Base-by-base conservation (phyloP, 2,113 vertebrate species). In the Odontesthes bonariensis region DNA sequence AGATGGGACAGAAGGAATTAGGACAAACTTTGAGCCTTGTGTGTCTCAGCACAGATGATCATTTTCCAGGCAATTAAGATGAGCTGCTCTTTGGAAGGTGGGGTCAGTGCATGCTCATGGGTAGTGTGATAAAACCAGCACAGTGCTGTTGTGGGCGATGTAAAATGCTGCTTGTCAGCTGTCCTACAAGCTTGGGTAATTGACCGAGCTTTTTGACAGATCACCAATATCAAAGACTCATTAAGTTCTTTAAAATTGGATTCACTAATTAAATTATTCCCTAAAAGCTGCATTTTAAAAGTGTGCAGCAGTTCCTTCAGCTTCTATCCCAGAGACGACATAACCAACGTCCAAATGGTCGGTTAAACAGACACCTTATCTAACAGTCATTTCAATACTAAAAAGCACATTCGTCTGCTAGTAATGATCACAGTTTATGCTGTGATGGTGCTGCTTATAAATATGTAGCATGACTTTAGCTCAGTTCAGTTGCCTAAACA, bases 31-130 rank as follows among this genome's bases (percentile, higher is more conserved):
- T 49, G 73, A 84, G 82, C 74, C 55, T 74, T 22, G 61, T 76
- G 56, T 82, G 75, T 87, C 69, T 56, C 72, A 33, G 83, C 79
- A 74, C 90, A 91, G 90, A 88, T 89, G 90, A 89, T 87, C 22
- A 88, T 92, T 91, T 92, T 91, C 86, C 86, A 89, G 88, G 83
- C 91, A 92, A 91, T 91, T 90, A 91, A 85, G 88, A 88, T 40
- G 75, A 74, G 84, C 69, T 70, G 70, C 40, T 51, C 73, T 79
- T 77, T 75, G 49, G 75, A 75, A 65, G 75, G 85, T 71, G 83
- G 88, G 89, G 86, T 90, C 89, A 89, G 75, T 33, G 87, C 53
- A 35, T 53, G 71, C 81, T 82, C 83, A 77, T 73, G 79, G 86
- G 88, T 27, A 7, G 70, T 61, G 69, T 62, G 78, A 85, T 84